These are phyloP conservation scores for Oasisia sp. DNA, from an alignment of 2,888 invertebrate genomes.

Conservation along the genomic window DNA sequence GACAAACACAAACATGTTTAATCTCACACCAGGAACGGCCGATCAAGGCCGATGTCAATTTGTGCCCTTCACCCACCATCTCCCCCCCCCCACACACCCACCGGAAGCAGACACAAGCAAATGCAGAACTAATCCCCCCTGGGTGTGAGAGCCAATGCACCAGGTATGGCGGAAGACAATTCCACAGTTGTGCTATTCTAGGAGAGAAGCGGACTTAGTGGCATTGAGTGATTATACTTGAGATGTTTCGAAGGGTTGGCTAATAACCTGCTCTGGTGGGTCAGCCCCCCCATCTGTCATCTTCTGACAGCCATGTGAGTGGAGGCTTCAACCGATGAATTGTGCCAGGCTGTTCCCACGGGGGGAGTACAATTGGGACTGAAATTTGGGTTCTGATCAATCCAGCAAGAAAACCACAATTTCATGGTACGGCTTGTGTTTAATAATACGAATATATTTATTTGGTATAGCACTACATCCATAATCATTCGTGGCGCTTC, in stretches of 20 bases:
- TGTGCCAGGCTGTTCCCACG: not conserved
- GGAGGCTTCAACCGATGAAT: not conserved
- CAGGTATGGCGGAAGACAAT: not conserved
- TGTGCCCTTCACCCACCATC: too few relatives aligned
- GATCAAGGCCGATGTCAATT: too few relatives aligned
- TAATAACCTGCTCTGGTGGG: not conserved
- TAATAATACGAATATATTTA: too few relatives aligned
- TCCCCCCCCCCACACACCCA: not conserved
- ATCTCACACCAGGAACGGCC: too few relatives aligned
- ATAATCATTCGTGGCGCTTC: too few relatives aligned
- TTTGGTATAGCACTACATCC: too few relatives aligned
- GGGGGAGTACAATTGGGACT: not conserved
- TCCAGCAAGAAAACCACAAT: not conserved
- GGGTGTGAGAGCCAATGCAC: not conserved
- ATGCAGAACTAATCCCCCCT: not conserved
- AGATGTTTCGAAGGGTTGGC: not conserved
- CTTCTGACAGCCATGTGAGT: not conserved
- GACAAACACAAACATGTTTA: too few relatives aligned
- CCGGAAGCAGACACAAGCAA: not conserved
- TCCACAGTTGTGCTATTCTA: not conserved
- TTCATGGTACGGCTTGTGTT: too few relatives aligned
- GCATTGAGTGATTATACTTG: constrained; percentile 9
- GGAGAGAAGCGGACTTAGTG: not conserved
- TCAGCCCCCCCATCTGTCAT: not conserved
- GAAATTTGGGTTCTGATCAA: not conserved